Conservation (phyloP, 2,797 vertebrate genomes). For the Tadarida brasiliensis region DNA sequence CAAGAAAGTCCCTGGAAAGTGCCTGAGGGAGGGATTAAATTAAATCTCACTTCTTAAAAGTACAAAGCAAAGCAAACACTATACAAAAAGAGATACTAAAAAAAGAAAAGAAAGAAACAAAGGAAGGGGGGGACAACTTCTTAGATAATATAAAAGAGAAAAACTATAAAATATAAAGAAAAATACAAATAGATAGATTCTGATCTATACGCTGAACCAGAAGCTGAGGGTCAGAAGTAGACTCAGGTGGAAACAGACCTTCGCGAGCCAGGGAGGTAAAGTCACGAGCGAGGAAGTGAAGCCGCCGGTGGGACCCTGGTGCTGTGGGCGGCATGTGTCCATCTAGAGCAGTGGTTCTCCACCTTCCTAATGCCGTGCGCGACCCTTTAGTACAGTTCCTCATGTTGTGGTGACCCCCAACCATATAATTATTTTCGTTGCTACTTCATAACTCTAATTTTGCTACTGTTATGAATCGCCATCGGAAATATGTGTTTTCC, state of each 20-base stretch:
- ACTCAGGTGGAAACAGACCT: neutral
- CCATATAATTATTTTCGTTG: no score
- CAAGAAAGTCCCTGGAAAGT: neutral
- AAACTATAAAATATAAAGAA: neutral
- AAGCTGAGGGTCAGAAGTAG: neutral
- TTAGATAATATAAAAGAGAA: neutral
- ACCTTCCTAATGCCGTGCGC: no score
- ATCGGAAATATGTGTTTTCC: no score
- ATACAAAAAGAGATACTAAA: neutral
- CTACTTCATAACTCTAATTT: no score
- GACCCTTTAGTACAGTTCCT: no score
- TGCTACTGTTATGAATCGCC: no score
- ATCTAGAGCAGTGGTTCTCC: no score
- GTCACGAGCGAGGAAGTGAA: neutral
- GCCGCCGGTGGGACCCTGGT: no score
- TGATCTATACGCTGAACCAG: neutral
- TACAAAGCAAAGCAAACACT: neutral
- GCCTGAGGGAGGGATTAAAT: neutral
- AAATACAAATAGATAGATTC: neutral
- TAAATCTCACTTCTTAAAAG: neutral
- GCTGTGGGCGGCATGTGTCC: neutral
- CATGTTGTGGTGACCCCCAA: no score
- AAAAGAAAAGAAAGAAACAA: neutral
- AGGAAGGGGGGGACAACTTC: neutral
- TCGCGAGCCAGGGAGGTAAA: fast-evolving